Percentiles rank a stretch among this genome's conserved stretches.
phyloP scores from a whole-genome alignment of 2,113 vertebrate species.

The Odocoileus virginianus region DNA sequence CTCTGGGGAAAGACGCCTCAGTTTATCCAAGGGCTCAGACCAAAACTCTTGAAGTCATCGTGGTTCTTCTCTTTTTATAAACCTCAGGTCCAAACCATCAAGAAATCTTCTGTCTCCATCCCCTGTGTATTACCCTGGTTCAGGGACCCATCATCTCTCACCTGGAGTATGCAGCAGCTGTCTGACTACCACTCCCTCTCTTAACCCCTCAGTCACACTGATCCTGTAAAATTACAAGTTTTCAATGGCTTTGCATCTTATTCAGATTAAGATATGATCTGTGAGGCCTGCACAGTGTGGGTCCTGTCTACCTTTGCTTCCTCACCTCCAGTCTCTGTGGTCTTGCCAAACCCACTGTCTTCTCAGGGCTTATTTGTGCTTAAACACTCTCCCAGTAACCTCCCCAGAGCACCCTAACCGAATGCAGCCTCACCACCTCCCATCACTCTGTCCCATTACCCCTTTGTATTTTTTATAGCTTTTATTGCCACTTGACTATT shows the following conservation, averaged over 20 bases:
- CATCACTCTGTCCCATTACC: neutral
- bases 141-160: neutral
- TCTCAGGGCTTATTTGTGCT: neutral
- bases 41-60: neutral
- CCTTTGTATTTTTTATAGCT: neutral
- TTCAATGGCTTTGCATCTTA: neutral
- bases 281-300: neutral
- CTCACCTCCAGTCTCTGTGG: neutral
- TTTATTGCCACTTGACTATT: neutral
- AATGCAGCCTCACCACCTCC: neutral
- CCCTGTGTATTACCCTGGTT: neutral
- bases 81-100: neutral
- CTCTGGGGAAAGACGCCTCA: neutral
- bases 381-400: neutral
- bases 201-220: neutral
- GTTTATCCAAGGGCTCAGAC: neutral
- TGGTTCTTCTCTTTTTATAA: neutral
- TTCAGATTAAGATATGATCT: neutral
- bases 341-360: neutral
- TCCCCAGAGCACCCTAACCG: neutral
- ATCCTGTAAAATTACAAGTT: neutral
- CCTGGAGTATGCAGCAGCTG: neutral
- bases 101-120: neutral
- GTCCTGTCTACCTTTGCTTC: neutral
- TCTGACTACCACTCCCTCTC: neutral